Conservation (phyloP, 2,797 vertebrate species). For the Crypturellus tataupa region DNA sequence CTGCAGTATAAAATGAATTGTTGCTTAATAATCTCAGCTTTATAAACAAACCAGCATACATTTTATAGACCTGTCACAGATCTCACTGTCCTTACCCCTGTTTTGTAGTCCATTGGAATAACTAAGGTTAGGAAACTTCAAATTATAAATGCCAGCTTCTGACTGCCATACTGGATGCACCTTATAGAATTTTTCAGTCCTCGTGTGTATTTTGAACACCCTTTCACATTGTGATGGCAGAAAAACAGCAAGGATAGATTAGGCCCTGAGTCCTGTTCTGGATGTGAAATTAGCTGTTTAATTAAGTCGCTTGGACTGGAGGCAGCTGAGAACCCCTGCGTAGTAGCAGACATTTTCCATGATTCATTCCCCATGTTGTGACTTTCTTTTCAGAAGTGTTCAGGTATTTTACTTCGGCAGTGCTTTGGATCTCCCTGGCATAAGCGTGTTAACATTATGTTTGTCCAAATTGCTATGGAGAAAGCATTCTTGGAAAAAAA, state of each 20-base stretch:
- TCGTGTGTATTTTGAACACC: background rate
- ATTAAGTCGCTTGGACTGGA: background rate
- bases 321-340: fast-evolving
- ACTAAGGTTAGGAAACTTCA: background rate
- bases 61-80: background rate
- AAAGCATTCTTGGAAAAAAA: background rate
- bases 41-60: background rate
- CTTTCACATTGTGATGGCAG: background rate
- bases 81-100: background rate
- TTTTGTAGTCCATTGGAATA: background rate
- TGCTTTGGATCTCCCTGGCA: background rate
- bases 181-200: background rate
- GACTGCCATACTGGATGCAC: background rate
- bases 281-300: background rate
- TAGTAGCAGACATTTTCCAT: background rate
- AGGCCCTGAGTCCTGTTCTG: background rate
- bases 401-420: background rate
- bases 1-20: background rate
- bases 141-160: background rate
- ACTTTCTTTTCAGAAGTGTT: background rate
- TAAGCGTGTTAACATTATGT: background rate
- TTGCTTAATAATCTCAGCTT: background rate
- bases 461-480: background rate
- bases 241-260: background rate
- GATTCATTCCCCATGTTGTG: background rate